Evolutionary conservation across 64 coral and sea anemone genomes (phyloP).

Genomic region (Stichodactyla helianthus): DNA sequence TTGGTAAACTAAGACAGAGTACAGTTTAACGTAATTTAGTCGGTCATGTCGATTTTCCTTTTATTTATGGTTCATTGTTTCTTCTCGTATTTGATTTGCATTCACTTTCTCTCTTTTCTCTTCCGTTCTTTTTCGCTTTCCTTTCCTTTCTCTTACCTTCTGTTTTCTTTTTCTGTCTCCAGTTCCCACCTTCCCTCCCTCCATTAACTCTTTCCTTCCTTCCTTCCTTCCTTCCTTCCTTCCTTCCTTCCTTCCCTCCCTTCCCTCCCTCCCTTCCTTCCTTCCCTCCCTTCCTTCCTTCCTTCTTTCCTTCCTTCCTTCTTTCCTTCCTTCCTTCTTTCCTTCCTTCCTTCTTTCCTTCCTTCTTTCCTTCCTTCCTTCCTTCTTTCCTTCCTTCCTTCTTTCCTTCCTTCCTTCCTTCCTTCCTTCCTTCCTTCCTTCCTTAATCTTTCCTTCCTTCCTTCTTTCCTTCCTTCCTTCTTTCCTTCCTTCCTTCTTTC

Average conservation of each 20-base stretch:
- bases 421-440: background rate
- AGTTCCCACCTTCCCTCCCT: too few relatives aligned
- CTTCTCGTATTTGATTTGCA: background rate
- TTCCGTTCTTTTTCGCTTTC: background rate
- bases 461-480: background rate
- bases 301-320: too few relatives aligned
- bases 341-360: too few relatives aligned
- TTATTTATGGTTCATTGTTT: too few relatives aligned
- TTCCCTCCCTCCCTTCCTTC: too few relatives aligned
- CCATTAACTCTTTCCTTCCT: too few relatives aligned
- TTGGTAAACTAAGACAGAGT: background rate
- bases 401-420: background rate
- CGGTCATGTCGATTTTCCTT: background rate
- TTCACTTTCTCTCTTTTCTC: background rate
- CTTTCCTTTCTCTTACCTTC: background rate
- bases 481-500: background rate
- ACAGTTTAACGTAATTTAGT: background rate
- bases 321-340: too few relatives aligned
- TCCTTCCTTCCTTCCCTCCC: too few relatives aligned
- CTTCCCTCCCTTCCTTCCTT: too few relatives aligned
- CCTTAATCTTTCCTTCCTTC: background rate
- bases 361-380: too few relatives aligned
- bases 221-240: too few relatives aligned
- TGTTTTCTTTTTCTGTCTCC: background rate
- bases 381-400: too few relatives aligned